phyloP scores from a whole-genome alignment of 2,888 invertebrate genomes.

The Amphipyra berbera region DNA sequence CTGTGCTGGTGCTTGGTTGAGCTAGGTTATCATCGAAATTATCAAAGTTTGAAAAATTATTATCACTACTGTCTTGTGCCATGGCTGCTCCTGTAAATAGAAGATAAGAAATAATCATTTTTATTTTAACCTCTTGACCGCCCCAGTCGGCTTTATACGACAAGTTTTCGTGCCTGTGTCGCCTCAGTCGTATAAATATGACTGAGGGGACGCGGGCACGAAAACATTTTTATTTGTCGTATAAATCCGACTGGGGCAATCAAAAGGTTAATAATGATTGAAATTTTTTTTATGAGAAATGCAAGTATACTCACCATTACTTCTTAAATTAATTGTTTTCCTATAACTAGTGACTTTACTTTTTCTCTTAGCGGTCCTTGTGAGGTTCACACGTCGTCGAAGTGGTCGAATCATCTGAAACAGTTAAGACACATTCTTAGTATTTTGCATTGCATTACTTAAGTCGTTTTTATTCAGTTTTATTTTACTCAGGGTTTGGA shows the following conservation, averaged over 20 bases:
- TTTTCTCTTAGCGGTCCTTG: conserved; percentile 83
- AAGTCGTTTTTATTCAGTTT: too few species aligned
- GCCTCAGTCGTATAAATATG: too few species aligned
- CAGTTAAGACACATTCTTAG: too few species aligned
- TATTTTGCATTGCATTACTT: too few species aligned
- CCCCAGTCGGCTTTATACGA: too few species aligned
- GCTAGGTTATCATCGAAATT: conserved; percentile 87
- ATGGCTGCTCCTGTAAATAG: conserved; percentile 69
- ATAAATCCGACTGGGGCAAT: too few species aligned
- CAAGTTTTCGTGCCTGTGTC: too few species aligned
- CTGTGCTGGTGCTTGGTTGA: conserved; percentile 92
- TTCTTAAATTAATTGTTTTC: conserved; percentile 79
- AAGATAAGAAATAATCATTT: neutral
- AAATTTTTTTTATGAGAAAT: neutral
- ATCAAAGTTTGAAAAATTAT: conserved; percentile 72
- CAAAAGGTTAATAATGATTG: too few species aligned
- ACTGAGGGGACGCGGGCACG: too few species aligned
- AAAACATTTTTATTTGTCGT: too few species aligned
- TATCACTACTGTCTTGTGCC: conserved; percentile 77
- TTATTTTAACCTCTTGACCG: neutral
- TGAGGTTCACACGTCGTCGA: conserved; percentile 80
- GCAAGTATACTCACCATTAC: conserved; percentile 70
- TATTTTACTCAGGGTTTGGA: too few species aligned
- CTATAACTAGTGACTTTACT: conserved; percentile 81
- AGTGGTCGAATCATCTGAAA: conserved; percentile 81